Percentiles rank a stretch among this genome's conserved stretches.
These are phyloP conservation scores for Murina feae DNA, from an alignment of 2,113 vertebrate genomes.

Conservation along the genomic window DNA sequence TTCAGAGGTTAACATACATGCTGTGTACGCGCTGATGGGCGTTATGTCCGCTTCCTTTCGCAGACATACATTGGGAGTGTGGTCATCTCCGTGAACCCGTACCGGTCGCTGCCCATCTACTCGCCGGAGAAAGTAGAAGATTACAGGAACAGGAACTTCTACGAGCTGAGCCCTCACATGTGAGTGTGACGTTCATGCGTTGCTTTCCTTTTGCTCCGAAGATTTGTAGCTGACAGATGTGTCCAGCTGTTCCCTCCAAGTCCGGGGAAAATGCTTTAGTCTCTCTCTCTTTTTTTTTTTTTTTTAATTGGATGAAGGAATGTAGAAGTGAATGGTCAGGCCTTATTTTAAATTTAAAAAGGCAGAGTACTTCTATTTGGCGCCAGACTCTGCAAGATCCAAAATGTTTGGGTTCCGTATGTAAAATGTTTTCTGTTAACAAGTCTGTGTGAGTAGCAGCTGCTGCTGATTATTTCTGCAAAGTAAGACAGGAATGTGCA, in stretches of 20 bases:
- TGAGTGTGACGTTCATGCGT: conserved; percentile 83
- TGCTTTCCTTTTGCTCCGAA: conserved; percentile 25
- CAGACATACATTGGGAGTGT: conserved; percentile 99
- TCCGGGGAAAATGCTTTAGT: conserved; percentile 48
- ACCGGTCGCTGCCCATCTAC: conserved; percentile 93
- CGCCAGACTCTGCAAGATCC: background rate
- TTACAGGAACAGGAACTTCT: conserved; percentile 98
- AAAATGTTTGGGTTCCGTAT: conserved; percentile 6
- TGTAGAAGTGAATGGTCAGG: conserved; percentile 55
- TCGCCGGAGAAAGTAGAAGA: conserved; percentile 98
- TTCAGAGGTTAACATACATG: background rate
- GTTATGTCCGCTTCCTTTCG: background rate
- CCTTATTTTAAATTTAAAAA: conserved; percentile 57
- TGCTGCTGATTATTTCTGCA: conserved; percentile 47
- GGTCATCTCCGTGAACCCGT: conserved; percentile 98
- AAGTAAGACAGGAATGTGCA: conserved; percentile 38
- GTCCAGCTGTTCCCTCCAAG: conserved; percentile 74
- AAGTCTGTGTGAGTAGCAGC: conserved; percentile 39
- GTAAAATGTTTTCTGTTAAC: conserved; percentile 39
- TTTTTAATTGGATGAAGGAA: conserved; percentile 23
- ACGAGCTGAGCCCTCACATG: conserved; percentile 99
- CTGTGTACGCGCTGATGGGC: background rate
- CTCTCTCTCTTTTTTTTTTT: conserved; percentile 40
- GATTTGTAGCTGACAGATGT: conserved; percentile 65
- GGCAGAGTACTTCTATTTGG: background rate